Conservation (phyloP, 2,888 invertebrate species). For the Callyntrura guangdongensis region DNA sequence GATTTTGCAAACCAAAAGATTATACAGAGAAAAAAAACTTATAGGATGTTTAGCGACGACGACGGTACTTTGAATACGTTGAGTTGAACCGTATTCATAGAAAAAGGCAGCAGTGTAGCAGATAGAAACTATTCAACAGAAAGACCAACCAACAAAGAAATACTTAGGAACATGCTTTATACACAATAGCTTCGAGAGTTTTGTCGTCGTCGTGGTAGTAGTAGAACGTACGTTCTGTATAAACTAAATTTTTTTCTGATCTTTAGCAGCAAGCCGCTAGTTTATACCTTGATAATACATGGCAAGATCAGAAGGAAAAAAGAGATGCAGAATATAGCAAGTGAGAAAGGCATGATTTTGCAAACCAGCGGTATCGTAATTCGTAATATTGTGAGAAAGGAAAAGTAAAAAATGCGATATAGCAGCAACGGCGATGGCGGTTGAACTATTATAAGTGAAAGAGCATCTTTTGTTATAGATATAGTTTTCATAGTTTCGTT, state of each 20-base stretch:
- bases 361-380: constrained; percentile 3
- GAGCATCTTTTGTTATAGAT: constrained; percentile 29
- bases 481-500: background rate
- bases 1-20: constrained; percentile 70
- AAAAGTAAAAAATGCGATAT: background rate
- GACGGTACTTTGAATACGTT: background rate
- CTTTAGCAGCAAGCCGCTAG: background rate
- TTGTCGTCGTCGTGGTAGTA: too few relatives aligned
- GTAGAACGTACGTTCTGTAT: background rate
- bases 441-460: background rate
- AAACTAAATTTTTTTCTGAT: background rate
- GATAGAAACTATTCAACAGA: too few relatives aligned
- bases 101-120: constrained; percentile 1
- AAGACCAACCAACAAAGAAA: background rate
- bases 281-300: background rate
- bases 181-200: too few relatives aligned
- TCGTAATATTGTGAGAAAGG: background rate
- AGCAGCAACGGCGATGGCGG: background rate
- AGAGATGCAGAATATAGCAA: background rate
- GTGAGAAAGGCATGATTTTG: constrained; percentile 9
- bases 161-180: too few relatives aligned
- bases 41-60: background rate
- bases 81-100: too few relatives aligned
- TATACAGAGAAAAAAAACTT: constrained; percentile 17
- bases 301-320: background rate